Conservation (phyloP, 2,888 invertebrate genomes). For the Mycalesis mineus region DNA sequence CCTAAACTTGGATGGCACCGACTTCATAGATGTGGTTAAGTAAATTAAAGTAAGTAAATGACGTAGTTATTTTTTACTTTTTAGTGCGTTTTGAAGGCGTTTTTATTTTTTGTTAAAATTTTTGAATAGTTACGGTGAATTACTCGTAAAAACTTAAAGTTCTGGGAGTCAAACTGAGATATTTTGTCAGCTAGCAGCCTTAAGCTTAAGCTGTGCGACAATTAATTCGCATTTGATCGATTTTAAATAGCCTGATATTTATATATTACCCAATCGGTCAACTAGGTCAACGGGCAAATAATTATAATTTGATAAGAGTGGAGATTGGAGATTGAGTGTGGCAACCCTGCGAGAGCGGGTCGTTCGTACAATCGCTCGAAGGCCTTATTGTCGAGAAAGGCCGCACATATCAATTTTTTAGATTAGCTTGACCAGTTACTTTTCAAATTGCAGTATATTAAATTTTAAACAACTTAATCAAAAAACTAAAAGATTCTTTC, state of each 20-base stretch:
- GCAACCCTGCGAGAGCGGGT: slow-evolving; percentile 9
- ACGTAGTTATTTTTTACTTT: too few relatives aligned
- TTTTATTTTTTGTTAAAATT: too few relatives aligned
- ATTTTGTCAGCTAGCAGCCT: not conserved
- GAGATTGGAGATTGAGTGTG: not conserved
- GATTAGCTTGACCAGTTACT: slow-evolving; percentile 8
- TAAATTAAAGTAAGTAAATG: too few relatives aligned
- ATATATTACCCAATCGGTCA: not conserved
- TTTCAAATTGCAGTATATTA: slow-evolving; percentile 4
- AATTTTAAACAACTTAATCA: not conserved
- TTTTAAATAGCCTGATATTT: not conserved
- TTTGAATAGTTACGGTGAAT: too few relatives aligned
- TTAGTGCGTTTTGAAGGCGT: too few relatives aligned
- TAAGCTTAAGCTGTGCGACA: too few relatives aligned
- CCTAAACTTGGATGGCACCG: too few relatives aligned
- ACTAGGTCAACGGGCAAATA: not conserved
- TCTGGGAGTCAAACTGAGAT: too few relatives aligned
- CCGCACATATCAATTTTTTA: slow-evolving; percentile 10
- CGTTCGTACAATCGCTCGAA: slow-evolving; percentile 17
- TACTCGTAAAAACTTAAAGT: too few relatives aligned
- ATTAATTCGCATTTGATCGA: not conserved
- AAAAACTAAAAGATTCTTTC: not conserved
- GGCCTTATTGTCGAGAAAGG: slow-evolving; percentile 18
- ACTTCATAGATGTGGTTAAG: too few relatives aligned
- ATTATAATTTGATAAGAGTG: not conserved